These are phyloP conservation scores for Palythoa heliodiscus DNA, from an alignment of 92 coral and sea anemone species.

Conservation along the genomic window DNA sequence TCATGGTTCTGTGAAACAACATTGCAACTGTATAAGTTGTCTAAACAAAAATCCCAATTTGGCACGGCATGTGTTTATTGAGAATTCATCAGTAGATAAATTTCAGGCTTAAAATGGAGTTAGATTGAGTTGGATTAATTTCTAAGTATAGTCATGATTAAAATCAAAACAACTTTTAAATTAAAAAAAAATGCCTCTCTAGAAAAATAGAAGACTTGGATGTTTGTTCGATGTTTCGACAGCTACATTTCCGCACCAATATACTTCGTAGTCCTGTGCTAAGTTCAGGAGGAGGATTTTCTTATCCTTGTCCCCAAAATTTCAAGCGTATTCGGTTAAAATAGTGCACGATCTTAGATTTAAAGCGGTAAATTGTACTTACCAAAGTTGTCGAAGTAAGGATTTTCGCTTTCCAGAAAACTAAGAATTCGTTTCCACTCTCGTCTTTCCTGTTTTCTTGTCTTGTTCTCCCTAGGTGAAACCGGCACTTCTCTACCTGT, in stretches of 20 bases:
- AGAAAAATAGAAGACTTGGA: too few species aligned
- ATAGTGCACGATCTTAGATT: too few species aligned
- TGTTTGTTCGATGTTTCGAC: too few species aligned
- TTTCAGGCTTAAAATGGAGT: background rate
- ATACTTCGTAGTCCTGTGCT: too few species aligned
- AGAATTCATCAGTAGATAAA: too few species aligned
- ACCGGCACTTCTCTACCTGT: constrained; percentile 59
- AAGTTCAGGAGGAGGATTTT: too few species aligned
- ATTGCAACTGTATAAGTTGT: too few species aligned
- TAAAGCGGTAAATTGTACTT: background rate
- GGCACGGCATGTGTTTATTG: too few species aligned
- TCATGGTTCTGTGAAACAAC: background rate
- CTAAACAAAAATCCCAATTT: too few species aligned
- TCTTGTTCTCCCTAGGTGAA: constrained; percentile 45
- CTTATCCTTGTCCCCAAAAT: too few species aligned
- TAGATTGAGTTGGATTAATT: background rate
- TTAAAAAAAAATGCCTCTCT: too few species aligned
- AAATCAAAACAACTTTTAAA: background rate
- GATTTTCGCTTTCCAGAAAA: constrained; percentile 67
- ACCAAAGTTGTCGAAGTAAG: constrained; percentile 19
- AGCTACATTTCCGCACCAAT: too few species aligned
- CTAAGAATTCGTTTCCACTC: constrained; percentile 69
- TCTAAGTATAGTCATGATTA: background rate
- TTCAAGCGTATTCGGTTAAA: background rate
- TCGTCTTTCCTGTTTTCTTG: constrained; percentile 53